A percentile compares a stretch with the other conserved stretches of the same genome.
These are phyloP conservation scores for Saccostrea echinata DNA, from an alignment of 1,140 invertebrate species.

Conservation along the genomic window DNA sequence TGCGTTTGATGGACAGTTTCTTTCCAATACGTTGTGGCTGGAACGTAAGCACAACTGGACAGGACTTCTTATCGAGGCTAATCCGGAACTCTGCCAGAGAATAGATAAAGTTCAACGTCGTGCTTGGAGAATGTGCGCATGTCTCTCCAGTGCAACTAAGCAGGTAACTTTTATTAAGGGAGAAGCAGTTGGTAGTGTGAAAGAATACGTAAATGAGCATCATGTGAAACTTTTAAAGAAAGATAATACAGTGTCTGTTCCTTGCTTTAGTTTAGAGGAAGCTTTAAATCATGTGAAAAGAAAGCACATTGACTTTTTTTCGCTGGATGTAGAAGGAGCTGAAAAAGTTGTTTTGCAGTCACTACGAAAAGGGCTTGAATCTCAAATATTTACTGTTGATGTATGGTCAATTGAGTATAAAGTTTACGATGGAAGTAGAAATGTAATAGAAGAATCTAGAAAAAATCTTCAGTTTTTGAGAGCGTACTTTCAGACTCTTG, in stretches of 20 bases:
- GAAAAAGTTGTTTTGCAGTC: slow-evolving; percentile 11
- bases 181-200: neutral
- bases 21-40: slow-evolving; percentile 40
- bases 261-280: slow-evolving; percentile 5
- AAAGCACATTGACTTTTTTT: slow-evolving; percentile 24
- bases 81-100: slow-evolving; percentile 35
- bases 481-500: slow-evolving; percentile 3
- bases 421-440: slow-evolving; percentile 16
- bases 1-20: slow-evolving; percentile 11
- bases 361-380: neutral
- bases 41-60: slow-evolving; percentile 18
- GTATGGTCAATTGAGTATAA: slow-evolving; percentile 25
- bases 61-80: slow-evolving; percentile 40
- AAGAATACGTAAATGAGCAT: neutral
- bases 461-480: neutral
- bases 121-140: slow-evolving; percentile 30
- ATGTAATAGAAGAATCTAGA: neutral
- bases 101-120: slow-evolving; percentile 24
- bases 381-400: neutral
- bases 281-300: neutral
- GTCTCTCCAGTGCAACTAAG: neutral
- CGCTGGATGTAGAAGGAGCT: slow-evolving; percentile 31
- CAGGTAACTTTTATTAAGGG: neutral
- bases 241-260: neutral
- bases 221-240: neutral